These are phyloP conservation scores for Leptosomus discolor DNA, from an alignment of 2,113 vertebrate species.

Conservation along the genomic window DNA sequence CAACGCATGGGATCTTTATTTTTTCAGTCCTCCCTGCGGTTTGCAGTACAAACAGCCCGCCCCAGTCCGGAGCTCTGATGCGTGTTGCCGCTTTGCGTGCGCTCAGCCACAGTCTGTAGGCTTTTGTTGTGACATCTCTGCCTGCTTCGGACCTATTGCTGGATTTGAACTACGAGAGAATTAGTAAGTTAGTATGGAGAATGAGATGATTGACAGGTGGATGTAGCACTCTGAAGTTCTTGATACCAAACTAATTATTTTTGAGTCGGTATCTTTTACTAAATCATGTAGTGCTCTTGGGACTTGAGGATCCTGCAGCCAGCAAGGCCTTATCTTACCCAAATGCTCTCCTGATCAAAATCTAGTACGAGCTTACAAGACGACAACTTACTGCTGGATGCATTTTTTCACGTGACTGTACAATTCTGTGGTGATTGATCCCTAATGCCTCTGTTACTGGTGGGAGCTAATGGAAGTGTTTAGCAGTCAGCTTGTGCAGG, in stretches of 20 bases:
- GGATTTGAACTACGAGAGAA: background rate
- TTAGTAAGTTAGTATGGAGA: background rate
- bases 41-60: rapidly evolving
- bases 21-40: rapidly evolving
- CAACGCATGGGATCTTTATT: background rate
- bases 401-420: rapidly evolving
- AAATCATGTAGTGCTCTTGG: background rate
- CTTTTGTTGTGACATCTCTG: rapidly evolving
- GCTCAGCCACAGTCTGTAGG: background rate
- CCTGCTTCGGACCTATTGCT: background rate
- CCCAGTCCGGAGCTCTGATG: no score
- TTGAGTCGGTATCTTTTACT: background rate
- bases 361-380: background rate
- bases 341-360: background rate
- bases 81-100: background rate
- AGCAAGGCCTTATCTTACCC: background rate
- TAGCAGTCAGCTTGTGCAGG: background rate
- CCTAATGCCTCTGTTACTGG: rapidly evolving
- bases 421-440: rapidly evolving
- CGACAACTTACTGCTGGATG: background rate
- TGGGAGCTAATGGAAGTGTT: background rate
- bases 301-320: background rate
- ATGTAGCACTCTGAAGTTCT: background rate
- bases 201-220: background rate
- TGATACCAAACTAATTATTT: background rate